Evolutionary conservation across 1,140 invertebrate species (phyloP).

Genomic region (Idris sp.): DNA sequence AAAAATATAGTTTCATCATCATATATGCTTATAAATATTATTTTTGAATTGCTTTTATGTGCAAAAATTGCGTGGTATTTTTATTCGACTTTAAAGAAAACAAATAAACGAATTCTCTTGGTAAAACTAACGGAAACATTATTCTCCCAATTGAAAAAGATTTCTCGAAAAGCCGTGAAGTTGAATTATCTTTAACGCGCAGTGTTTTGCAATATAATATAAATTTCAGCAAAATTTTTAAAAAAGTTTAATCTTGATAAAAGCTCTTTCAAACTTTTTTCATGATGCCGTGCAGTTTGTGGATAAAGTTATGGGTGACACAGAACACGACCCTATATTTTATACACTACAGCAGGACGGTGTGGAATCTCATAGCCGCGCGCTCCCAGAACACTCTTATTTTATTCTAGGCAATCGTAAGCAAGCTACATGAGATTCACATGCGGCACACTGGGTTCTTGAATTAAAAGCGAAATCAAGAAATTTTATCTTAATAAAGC

Average conservation of each 20-base stretch:
- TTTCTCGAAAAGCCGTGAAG: constrained; percentile 22
- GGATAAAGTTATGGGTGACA: constrained; percentile 53
- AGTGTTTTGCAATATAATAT: constrained; percentile 34
- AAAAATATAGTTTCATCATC: no score
- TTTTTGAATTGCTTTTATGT: no score
- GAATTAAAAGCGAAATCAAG: constrained; percentile 51
- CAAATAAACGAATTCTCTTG: constrained; percentile 4
- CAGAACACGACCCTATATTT: constrained; percentile 57
- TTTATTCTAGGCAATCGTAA: constrained; percentile 49
- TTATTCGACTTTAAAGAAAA: constrained; percentile 5
- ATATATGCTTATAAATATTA: no score
- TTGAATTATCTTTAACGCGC: constrained; percentile 30
- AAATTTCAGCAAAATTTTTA: constrained; percentile 39
- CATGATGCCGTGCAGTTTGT: constrained; percentile 29
- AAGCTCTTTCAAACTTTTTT: constrained; percentile 50
- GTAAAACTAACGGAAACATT: constrained; percentile 21
- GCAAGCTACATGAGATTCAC: constrained; percentile 38
- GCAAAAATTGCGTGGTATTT: neutral
- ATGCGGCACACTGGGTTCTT: constrained; percentile 23
- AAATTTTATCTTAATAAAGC: constrained; percentile 49
- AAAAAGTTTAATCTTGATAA: constrained; percentile 56
- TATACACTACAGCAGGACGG: constrained; percentile 42
- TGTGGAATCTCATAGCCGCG: constrained; percentile 50
- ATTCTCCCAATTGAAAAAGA: constrained; percentile 34
- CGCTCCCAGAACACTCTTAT: constrained; percentile 40